These are phyloP conservation scores for Tamandua tetradactyla DNA, from an alignment of 2,797 vertebrate species.

Conservation along the genomic window DNA sequence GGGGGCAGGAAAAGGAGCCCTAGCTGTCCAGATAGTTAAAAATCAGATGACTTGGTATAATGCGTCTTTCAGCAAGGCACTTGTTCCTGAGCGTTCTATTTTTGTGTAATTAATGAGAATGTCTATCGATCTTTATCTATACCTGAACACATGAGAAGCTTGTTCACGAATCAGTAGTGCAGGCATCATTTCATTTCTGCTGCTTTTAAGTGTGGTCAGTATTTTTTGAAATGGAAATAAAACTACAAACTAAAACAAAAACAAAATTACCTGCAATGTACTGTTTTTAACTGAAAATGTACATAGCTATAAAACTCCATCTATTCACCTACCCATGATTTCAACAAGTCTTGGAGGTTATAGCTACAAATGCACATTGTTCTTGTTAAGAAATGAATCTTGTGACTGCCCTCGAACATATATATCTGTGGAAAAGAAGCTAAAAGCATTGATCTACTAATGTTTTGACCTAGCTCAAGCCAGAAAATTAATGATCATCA, in stretches of 20 bases:
- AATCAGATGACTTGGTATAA: constrained; percentile 26
- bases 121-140: neutral
- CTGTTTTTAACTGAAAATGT: constrained; percentile 5
- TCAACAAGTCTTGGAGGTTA: constrained; percentile 8
- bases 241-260: constrained; percentile 40
- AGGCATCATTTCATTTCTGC: neutral
- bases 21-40: constrained; percentile 1
- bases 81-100: neutral
- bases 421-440: neutral
- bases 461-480: neutral
- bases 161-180: neutral
- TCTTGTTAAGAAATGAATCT: neutral
- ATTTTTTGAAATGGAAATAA: constrained; percentile 36
- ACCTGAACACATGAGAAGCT: neutral
- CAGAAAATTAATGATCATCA: neutral
- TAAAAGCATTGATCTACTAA: neutral
- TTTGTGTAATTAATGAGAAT: constrained; percentile 11
- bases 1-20: neutral
- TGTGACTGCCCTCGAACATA: neutral
- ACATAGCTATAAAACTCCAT: neutral
- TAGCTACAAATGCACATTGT: neutral
- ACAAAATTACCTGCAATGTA: neutral
- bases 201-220: neutral
- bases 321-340: neutral
- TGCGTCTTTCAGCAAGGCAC: neutral